Evolutionary conservation across 2,888 invertebrate genomes (phyloP), one percentile per base, ranked within the genome.

Genomic region (Dicycla oo): DNA sequence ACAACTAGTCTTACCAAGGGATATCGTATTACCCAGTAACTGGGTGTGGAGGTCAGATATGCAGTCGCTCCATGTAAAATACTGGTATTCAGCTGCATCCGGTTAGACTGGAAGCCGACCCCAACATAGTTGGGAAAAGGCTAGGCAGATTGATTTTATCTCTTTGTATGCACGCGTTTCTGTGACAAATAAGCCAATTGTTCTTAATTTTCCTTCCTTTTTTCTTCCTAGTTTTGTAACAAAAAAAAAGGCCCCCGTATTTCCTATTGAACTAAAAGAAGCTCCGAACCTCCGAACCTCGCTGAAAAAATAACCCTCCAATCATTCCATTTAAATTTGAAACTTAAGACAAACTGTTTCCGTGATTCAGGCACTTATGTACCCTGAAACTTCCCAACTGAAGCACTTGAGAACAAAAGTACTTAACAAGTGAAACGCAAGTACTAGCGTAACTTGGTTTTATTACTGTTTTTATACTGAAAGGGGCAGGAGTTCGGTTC

Each of bases 391-490:
- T 79, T 61, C 13, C 0, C 13, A 13, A 26, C 49, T 64, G n/a
- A 38, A 64, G 11, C 58, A 64, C 54, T 77, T 61, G 54, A 38
- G 58, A 82, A 73, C 77, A 71, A 71, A 82, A 80, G 78, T 69
- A 54, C 70, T 83, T 74, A 80, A 68, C 69, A 54, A 76, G 72
- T 53, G 38, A 43, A 75, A 62, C 38, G 49, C 43, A 77, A 74
- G 69, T 69, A 51, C 61, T 72, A 68, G 54, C 13, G 7, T n/a
- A 62, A 80, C 47, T 78, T 71, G n/a, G 64, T 62, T 80, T 78
- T 70, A 80, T 75, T 62, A 57, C 70, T 45, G 57, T 75, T 80
- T 78, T 73, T 80, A 34, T 80, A 45, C 62, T 53, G 23, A 40
- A 63, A 57, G 54, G 63, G 63, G 54, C 34, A 30, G 18, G 53